Conservation (phyloP, 1,140 invertebrate species). For the Brachionus rotundiformis region DNA sequence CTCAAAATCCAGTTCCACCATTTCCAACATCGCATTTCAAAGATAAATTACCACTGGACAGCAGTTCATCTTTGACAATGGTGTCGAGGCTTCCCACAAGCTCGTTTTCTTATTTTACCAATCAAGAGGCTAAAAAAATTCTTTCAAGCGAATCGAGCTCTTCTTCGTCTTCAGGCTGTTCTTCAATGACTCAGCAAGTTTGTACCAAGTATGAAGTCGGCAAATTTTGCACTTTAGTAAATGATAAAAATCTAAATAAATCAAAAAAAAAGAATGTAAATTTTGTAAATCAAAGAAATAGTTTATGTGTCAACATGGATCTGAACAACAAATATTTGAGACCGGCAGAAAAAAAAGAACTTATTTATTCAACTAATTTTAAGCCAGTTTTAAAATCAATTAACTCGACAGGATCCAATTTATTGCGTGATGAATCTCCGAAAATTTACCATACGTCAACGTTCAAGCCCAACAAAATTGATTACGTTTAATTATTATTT, state of each 20-base stretch:
- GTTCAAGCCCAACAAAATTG: background rate
- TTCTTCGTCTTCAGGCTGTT: slow-evolving; percentile 43
- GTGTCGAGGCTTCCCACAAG: background rate
- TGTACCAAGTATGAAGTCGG: background rate
- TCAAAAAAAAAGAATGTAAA: slow-evolving; percentile 39
- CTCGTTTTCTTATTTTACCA: background rate
- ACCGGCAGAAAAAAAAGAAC: background rate
- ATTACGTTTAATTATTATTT: slow-evolving; percentile 33
- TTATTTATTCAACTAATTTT: slow-evolving; percentile 29
- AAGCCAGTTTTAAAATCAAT: slow-evolving; percentile 23
- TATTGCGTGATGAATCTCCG: background rate
- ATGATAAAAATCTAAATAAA: background rate
- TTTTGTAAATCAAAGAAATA: slow-evolving; percentile 46
- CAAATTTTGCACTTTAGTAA: background rate
- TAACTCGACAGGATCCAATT: background rate
- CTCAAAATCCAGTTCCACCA: background rate
- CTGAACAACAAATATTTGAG: background rate
- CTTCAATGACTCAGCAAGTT: slow-evolving; percentile 24
- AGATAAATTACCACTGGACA: background rate
- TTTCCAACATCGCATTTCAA: slow-evolving; percentile 37
- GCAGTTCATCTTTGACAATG: slow-evolving; percentile 24
- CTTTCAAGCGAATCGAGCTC: slow-evolving; percentile 22
- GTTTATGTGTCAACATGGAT: slow-evolving; percentile 2
- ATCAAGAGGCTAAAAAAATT: background rate
- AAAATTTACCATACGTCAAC: slow-evolving; percentile 18